Percentiles rank a stretch among this genome's conserved stretches.
Evolutionary conservation across 1,140 invertebrate genomes (phyloP).

Genomic region (Trissolcus basalis): DNA sequence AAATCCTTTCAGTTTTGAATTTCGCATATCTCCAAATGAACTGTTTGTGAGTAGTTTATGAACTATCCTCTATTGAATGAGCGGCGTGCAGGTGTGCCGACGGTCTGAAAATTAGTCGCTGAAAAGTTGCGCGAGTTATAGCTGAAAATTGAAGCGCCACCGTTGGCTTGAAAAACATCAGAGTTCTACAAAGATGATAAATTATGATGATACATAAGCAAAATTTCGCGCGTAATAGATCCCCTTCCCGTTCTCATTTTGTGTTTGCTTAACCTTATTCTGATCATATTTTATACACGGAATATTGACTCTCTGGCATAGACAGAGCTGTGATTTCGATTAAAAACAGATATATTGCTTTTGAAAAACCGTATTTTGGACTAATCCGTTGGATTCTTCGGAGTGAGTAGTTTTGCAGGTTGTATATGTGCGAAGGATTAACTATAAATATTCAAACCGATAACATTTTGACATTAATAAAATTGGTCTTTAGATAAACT

Average conservation of each 20-base stretch:
- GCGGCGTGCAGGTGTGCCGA: slow-evolving; percentile 31
- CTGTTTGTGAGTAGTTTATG: slow-evolving; percentile 43
- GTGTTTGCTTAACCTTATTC: too few species aligned
- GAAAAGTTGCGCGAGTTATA: slow-evolving; percentile 30
- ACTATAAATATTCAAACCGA: slow-evolving; percentile 32
- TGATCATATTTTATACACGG: too few species aligned
- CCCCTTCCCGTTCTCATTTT: too few species aligned
- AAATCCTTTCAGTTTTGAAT: not conserved
- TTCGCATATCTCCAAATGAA: slow-evolving; percentile 18
- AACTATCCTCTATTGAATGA: slow-evolving; percentile 45
- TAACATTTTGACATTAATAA: slow-evolving; percentile 21
- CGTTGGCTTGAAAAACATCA: slow-evolving; percentile 26
- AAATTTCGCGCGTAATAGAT: slow-evolving; percentile 18
- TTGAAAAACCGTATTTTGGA: not conserved
- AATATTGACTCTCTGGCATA: not conserved
- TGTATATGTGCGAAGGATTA: slow-evolving; percentile 11
- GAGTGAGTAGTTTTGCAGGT: slow-evolving; percentile 3
- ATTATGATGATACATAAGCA: slow-evolving; percentile 35
- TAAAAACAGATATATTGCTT: not conserved
- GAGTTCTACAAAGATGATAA: slow-evolving; percentile 14
- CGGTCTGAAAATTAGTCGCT: slow-evolving; percentile 26
- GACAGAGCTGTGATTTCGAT: not conserved
- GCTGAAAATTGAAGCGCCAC: slow-evolving; percentile 33
- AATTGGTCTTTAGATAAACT: slow-evolving; percentile 7
- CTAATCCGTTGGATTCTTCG: too few species aligned